A percentile compares a stretch with the other conserved stretches of the same genome.
Conservation (phyloP, 1,140 invertebrate genomes). For the Meteorus sp. region DNA sequence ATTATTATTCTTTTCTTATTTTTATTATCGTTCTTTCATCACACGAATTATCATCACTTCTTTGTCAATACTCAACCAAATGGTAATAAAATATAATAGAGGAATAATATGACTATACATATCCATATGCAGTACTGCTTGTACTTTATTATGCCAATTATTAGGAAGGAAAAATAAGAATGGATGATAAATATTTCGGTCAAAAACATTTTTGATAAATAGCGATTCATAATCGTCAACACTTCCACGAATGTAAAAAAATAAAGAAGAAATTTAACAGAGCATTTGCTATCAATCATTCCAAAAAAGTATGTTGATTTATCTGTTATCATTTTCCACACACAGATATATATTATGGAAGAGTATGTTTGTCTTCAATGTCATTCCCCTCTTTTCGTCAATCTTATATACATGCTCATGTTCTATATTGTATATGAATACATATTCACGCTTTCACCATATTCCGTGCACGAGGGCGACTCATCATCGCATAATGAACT, state of each 20-base stretch:
- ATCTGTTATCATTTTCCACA: background rate
- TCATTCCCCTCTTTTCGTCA: slow-evolving; percentile 5
- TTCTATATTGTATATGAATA: too few relatives aligned
- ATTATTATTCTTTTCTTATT: background rate
- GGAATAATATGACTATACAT: too few relatives aligned
- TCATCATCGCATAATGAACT: too few relatives aligned
- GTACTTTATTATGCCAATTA: too few relatives aligned
- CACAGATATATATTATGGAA: background rate
- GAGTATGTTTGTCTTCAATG: slow-evolving; percentile 10
- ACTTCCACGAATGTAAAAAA: background rate
- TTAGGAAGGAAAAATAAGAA: too few relatives aligned
- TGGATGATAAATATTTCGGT: too few relatives aligned
- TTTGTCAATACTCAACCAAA: background rate
- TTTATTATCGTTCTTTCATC: too few relatives aligned
- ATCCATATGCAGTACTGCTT: too few relatives aligned
- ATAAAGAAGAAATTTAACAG: background rate
- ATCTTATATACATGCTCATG: background rate
- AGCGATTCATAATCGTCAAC: slow-evolving; percentile 5
- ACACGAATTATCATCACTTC: slow-evolving; percentile 1
- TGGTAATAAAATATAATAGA: too few relatives aligned
- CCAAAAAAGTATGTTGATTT: background rate
- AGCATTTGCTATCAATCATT: background rate
- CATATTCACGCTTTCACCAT: too few relatives aligned
- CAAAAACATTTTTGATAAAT: too few relatives aligned
- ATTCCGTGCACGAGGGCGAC: too few relatives aligned